Base-by-base conservation (phyloP, 2,113 vertebrate genomes). In the Pipra filicauda region DNA sequence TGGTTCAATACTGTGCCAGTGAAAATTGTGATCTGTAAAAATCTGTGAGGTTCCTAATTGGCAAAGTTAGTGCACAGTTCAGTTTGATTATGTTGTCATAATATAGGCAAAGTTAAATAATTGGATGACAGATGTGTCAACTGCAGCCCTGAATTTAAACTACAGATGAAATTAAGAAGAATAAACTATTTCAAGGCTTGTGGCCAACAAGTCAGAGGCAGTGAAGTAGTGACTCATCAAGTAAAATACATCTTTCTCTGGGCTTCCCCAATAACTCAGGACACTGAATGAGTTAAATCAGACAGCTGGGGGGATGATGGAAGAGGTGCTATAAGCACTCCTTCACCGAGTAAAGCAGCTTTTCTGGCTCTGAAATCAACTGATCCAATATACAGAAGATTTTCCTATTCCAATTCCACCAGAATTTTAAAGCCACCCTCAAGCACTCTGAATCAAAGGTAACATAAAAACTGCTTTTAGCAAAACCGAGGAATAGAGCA, bases 371-470 rank as follows among this genome's bases (percentile, higher is more conserved):
- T 91, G 71, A 90, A 94, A 93, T 46, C 19, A 88, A 12, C 79
- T 85, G 79, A 94, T 88, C 71, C 81, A 91, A 82, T 89, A 93
- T 51, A 87, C 30, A 82, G 88, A 65, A 91, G 75, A 91, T 80
- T 92, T 81, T 93, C 20, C n/a, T 70, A 37, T 61, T 91, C 57
- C 41, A 72, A 52, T 54, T 91, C 71, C 66, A 52, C 48, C 41
- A 44, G 71, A 94, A 94, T 92, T 93, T 93, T 94, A 93, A 96
- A 95, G 49, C 26, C 31, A 88, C 82, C 88, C 92, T 92, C 85
- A 54, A 96, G 85, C 88, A 30, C 13, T 92, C 64, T 62, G 75
- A 91, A 85, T 90, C 74, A 88, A 85, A 93, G 75, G 94, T 83
- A 97, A 90, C 88, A 88, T 76, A 70, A 95, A 96, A 94, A 37